These are phyloP conservation scores for Nothura maculosa DNA, from an alignment of 2,797 vertebrate genomes.

Conservation along the genomic window DNA sequence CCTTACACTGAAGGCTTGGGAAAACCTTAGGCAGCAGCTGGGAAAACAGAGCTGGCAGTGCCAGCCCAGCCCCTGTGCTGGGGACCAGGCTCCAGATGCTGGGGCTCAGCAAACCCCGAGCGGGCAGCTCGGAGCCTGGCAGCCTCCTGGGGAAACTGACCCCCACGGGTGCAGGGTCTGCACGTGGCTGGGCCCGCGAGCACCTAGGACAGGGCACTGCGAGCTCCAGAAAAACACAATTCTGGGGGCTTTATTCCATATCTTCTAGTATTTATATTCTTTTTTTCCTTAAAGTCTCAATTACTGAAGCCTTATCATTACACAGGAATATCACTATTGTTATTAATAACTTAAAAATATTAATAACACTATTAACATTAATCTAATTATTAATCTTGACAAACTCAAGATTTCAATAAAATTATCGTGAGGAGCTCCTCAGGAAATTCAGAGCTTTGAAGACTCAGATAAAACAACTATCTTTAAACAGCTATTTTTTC, in stretches of 20 bases:
- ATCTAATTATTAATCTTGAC: neutral
- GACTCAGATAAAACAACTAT: neutral
- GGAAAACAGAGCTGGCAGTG: neutral
- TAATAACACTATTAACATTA: neutral
- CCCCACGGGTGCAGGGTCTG: neutral
- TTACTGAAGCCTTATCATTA: neutral
- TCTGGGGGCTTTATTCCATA: neutral
- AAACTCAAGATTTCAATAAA: neutral
- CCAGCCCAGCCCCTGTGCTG: neutral
- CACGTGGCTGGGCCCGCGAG: neutral
- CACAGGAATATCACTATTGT: neutral
- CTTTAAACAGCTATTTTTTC: neutral
- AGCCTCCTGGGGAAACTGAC: rapidly evolving
- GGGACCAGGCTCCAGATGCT: neutral
- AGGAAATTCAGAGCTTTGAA: neutral
- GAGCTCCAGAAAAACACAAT: neutral
- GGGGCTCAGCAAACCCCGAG: neutral
- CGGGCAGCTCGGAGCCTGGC: rapidly evolving
- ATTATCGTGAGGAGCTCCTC: neutral
- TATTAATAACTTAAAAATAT: neutral
- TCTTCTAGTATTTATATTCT: neutral
- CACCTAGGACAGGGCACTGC: rapidly evolving
- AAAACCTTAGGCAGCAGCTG: constrained; percentile 60
- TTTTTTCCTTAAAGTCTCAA: neutral
- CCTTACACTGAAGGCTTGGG: constrained; percentile 29